Evolutionary conservation across 2,888 invertebrate genomes (phyloP).

Genomic region (Nomada flava): DNA sequence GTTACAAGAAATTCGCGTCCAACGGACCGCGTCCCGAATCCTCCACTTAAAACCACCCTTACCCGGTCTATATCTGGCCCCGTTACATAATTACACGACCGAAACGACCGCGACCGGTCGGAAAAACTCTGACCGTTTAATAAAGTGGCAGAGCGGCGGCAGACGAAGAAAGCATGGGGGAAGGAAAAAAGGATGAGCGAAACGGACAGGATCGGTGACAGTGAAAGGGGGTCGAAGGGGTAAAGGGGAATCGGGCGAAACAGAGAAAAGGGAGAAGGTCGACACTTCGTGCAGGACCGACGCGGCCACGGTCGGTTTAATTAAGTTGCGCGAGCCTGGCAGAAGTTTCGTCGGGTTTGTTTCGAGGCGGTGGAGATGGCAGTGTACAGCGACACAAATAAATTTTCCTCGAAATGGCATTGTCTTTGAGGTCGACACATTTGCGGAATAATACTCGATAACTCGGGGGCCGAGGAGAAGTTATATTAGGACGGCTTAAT

Average conservation of each 20-base stretch:
- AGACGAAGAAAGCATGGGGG: slow-evolving; percentile 1
- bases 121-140: slow-evolving; percentile 6
- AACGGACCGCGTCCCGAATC: background rate
- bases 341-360: slow-evolving; percentile 77
- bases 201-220: background rate
- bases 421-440: slow-evolving; percentile 81
- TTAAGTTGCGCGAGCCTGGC: slow-evolving; percentile 77
- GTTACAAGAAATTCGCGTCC: background rate
- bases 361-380: slow-evolving; percentile 65
- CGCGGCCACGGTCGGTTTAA: slow-evolving; percentile 75
- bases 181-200: background rate
- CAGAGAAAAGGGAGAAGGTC: slow-evolving; percentile 58
- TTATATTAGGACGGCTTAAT: slow-evolving; percentile 81
- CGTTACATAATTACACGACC: slow-evolving; percentile 15
- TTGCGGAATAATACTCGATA: slow-evolving; percentile 81
- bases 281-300: slow-evolving; percentile 74
- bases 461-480: slow-evolving; percentile 77
- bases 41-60: background rate
- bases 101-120: background rate
- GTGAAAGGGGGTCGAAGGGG: slow-evolving; percentile 11
- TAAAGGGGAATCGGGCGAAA: slow-evolving; percentile 23
- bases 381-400: slow-evolving; percentile 77
- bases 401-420: slow-evolving; percentile 79
- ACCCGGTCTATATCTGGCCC: background rate
- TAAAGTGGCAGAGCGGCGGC: background rate